Evolutionary conservation across 2,797 vertebrate genomes (phyloP).

Genomic region (Yasuhikotakia modesta): DNA sequence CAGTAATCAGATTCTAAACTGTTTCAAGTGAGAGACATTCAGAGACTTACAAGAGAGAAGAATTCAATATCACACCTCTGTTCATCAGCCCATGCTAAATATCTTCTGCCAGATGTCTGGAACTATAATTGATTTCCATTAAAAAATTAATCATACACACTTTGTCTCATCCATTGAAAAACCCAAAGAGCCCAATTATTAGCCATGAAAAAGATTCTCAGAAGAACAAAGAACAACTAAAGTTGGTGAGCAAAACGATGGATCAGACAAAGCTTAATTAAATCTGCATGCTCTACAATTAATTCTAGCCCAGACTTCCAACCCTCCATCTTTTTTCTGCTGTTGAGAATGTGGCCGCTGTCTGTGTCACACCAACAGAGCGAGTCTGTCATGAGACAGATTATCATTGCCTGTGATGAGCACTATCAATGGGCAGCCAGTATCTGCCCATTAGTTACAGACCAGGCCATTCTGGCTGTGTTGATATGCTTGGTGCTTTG

Average conservation of each 20-base stretch:
- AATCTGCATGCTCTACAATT: constrained; percentile 68
- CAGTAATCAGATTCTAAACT: constrained; percentile 41
- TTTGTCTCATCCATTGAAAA: constrained; percentile 37
- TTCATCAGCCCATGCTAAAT: constrained; percentile 19
- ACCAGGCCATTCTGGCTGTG: constrained; percentile 9
- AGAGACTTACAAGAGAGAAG: constrained; percentile 11
- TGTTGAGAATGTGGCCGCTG: constrained; percentile 24
- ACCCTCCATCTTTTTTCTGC: constrained; percentile 60
- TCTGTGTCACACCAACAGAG: constrained; percentile 16
- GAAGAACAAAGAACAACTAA: constrained; percentile 26
- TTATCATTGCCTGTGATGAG: constrained; percentile 36
- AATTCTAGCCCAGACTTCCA: constrained; percentile 67
- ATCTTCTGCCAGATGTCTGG: constrained; percentile 24
- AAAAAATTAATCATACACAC: constrained; percentile 38
- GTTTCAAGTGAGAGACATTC: constrained; percentile 35
- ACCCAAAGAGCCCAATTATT: constrained; percentile 32
- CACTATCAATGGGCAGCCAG: constrained; percentile 27
- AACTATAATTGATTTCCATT: constrained; percentile 29
- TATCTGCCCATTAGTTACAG: constrained; percentile 19
- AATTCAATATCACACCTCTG: constrained; percentile 34
- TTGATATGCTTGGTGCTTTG: not conserved
- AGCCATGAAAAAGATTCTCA: constrained; percentile 20
- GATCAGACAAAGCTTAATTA: constrained; percentile 68
- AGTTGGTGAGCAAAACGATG: constrained; percentile 48
- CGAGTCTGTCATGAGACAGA: constrained; percentile 15